Evolutionary conservation across 2,888 invertebrate genomes (phyloP).

Genomic region (Corbicula japonica): DNA sequence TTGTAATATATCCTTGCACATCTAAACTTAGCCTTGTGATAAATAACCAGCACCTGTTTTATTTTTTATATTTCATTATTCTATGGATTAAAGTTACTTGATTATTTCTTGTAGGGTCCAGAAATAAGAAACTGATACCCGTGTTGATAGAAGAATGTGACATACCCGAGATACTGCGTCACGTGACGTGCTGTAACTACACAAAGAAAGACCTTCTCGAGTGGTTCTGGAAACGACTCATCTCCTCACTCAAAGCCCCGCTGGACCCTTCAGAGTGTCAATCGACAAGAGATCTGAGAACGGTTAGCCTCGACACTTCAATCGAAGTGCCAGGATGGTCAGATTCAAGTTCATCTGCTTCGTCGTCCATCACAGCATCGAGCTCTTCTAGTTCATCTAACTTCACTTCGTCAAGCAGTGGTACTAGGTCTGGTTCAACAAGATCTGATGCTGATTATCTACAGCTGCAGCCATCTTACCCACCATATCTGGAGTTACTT

Average conservation of each 20-base stretch:
- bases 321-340: constrained; percentile 40
- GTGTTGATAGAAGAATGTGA: constrained; percentile 74
- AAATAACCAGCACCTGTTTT: too few species aligned
- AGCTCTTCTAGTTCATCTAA: neutral
- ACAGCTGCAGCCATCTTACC: constrained; percentile 1
- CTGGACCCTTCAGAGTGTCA: constrained; percentile 84
- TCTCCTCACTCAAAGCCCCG: constrained; percentile 93
- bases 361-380: constrained; percentile 8
- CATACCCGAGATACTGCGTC: constrained; percentile 77
- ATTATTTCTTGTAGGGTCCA: constrained; percentile 74
- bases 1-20: too few species aligned
- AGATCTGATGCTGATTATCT: neutral
- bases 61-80: too few species aligned
- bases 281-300: constrained; percentile 9
- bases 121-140: constrained; percentile 82
- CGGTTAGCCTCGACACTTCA: constrained; percentile 40
- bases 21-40: too few species aligned
- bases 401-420: constrained; percentile 12
- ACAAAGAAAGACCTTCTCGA: constrained; percentile 76
- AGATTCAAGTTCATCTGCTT: constrained; percentile 13
- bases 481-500: constrained; percentile 16
- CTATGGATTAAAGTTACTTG: constrained; percentile 5
- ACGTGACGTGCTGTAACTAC: constrained; percentile 80
- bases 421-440: neutral
- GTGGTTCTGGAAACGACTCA: constrained; percentile 92